Evolutionary conservation across 2,113 vertebrate genomes (phyloP).

Genomic region (Aythya baeri): DNA sequence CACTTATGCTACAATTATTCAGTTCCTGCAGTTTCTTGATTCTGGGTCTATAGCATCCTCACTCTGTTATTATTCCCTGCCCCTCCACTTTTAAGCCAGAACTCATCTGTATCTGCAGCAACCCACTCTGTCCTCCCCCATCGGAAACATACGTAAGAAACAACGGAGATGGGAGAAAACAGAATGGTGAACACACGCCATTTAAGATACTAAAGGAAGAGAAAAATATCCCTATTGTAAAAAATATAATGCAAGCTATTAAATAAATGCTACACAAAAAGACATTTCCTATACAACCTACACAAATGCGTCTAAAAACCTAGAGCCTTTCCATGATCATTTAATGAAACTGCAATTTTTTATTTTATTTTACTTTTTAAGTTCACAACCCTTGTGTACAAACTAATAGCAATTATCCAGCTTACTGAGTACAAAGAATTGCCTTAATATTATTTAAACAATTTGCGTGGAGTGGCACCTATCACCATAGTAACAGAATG

Average conservation of each 20-base stretch:
- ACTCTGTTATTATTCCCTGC: not conserved
- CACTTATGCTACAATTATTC: not conserved
- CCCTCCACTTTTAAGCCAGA: not conserved
- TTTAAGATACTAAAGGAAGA: not conserved
- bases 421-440: constrained; percentile 23
- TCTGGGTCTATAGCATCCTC: not conserved
- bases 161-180: not conserved
- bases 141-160: not conserved
- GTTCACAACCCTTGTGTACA: constrained; percentile 32
- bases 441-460: constrained; percentile 55
- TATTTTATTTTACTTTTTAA: not conserved
- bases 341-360: not conserved
- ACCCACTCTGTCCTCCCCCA: not conserved
- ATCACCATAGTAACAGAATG: constrained; percentile 64
- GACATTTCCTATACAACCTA: not conserved
- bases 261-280: not conserved
- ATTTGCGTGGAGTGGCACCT: constrained; percentile 17
- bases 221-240: not conserved
- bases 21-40: not conserved
- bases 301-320: not conserved
- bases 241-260: not conserved
- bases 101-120: not conserved
- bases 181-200: not conserved
- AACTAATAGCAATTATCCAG: constrained; percentile 29
- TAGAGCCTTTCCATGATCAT: not conserved